Percentiles rank a stretch among this genome's conserved stretches.
These are phyloP conservation scores for Drosophila parabipectinata DNA, from an alignment of 1,140 invertebrate species.

Conservation along the genomic window DNA sequence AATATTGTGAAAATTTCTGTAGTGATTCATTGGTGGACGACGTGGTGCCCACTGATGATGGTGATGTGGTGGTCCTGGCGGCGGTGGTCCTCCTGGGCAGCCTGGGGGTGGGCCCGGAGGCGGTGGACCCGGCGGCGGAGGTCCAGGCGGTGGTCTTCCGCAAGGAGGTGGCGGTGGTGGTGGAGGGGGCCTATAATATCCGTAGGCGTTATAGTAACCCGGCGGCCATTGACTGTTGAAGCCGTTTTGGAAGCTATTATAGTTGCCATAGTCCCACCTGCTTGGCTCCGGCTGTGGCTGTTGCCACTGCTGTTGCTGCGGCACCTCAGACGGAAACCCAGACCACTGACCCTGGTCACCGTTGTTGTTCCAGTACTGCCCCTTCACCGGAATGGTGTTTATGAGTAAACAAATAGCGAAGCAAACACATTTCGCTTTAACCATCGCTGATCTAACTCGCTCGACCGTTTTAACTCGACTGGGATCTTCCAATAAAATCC, in stretches of 20 bases:
- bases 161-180: conserved; percentile 35
- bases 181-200: conserved; percentile 49
- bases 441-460: conserved; percentile 35
- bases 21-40: conserved; percentile 25
- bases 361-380: conserved; percentile 20
- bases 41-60: conserved; percentile 19
- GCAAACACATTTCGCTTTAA: conserved; percentile 7
- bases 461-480: conserved; percentile 39
- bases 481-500: conserved; percentile 16
- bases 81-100: conserved; percentile 19
- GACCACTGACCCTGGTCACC: conserved; percentile 8
- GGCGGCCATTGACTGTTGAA: conserved; percentile 35
- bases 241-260: conserved; percentile 15
- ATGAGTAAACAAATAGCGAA: conserved; percentile 15
- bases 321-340: not conserved
- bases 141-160: conserved; percentile 27
- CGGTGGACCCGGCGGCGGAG: conserved; percentile 26
- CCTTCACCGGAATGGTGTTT: conserved; percentile 12
- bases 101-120: conserved; percentile 34
- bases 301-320: not conserved
- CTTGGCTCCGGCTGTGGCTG: conserved; percentile 21
- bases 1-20: conserved; percentile 47
- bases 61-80: not conserved
- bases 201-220: conserved; percentile 41
- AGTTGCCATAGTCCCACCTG: conserved; percentile 43